Evolutionary conservation across 2,113 vertebrate species (phyloP), one percentile per base, ranked within the genome.

Genomic region (Pelmatolapia mariae): DNA sequence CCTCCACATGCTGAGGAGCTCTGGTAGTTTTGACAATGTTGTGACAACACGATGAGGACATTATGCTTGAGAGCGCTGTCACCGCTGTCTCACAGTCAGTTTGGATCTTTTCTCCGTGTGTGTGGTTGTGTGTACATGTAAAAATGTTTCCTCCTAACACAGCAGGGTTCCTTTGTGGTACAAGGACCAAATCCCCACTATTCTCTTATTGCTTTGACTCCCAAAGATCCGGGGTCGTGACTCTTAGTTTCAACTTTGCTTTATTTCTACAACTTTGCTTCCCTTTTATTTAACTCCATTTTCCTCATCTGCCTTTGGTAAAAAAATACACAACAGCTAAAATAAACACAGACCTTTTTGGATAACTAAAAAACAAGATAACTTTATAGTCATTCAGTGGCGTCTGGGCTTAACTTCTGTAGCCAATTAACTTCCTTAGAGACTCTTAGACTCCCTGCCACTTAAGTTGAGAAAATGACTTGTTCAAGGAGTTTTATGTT

Each of bases 21-120:
- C 83, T 85, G 89, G 94, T 94, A 95, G 90, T 90, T 89, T 66
- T 90, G 53, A 87, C 68, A 50, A 43, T 96, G 95, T 96, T 95
- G 91, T 95, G 94, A 87, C 94, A 96, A 95, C 95, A 96, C 40
- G 40, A 88, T 80, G 86, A 91, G 86, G 93, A 88, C 52, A 83
- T 95, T 91, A 87, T 92, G 95, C 84, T 92, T 90, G 59, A 94
- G 66, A 87, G 91, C 63, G 71, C 90, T 50, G 82, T 81, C 50
- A 53, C 87, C 38, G 3, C 36, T 16, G 80, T 83, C 82, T 90
- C 82, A 36, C 66, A 84, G 90, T 87, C 80, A 26, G 45, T 85
- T 71, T 86, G 73, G 53, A 57, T 61, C 50, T 82, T 84, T 84
- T 76, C 22, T 81, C 19, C 38, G 15, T 71, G 38, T 68, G 68